Conservation (phyloP, 2,888 invertebrate species). For the Smittia aterrima region DNA sequence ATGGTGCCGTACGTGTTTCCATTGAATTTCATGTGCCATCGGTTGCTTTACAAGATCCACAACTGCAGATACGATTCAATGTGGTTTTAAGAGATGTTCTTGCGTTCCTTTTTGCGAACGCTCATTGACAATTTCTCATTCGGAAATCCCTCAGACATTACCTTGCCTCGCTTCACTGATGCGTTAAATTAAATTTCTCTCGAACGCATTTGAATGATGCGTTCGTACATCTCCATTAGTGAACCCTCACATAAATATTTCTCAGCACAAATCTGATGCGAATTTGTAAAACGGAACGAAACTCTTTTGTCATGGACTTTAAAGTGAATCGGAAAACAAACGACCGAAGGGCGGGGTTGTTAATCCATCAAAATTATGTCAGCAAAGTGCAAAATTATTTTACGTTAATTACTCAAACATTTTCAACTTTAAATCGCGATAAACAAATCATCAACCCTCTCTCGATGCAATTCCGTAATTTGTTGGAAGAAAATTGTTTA, state of each 20-base stretch:
- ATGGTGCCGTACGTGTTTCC: conserved; percentile 17
- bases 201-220: conserved; percentile 8
- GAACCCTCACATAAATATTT: neutral
- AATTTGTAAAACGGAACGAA: neutral
- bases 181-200: conserved; percentile 36
- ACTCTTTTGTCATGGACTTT: neutral
- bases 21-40: conserved; percentile 17
- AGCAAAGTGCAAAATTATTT: conserved; percentile 22
- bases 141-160: neutral
- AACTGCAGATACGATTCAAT: neutral
- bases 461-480: conserved; percentile 17
- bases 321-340: neutral
- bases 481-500: conserved; percentile 4
- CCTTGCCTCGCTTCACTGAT: conserved; percentile 36
- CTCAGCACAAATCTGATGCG: neutral
- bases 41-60: neutral
- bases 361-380: conserved; percentile 36
- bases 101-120: neutral
- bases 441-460: conserved; percentile 1
- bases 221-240: conserved; percentile 1
- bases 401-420: conserved; percentile 21
- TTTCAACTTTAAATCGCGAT: neutral
- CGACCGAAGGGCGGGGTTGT: neutral
- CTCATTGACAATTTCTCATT: neutral
- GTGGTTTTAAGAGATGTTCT: neutral